These are phyloP conservation scores for Hartigia nigra DNA, from an alignment of 2,888 invertebrate species.

Conservation along the genomic window DNA sequence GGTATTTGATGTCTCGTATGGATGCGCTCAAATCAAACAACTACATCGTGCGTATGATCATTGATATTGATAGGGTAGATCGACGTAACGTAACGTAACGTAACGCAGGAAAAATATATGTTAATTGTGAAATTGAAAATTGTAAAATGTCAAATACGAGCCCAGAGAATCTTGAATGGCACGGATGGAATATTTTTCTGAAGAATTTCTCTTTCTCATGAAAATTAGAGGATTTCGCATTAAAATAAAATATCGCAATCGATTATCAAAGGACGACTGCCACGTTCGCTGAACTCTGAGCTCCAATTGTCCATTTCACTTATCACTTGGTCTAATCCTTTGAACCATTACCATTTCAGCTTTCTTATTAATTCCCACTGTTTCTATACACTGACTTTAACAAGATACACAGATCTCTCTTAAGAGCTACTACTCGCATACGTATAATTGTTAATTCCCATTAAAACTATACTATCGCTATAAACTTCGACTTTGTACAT, in stretches of 20 bases:
- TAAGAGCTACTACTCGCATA: neutral
- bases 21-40: neutral
- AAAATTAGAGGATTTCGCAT: neutral
- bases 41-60: neutral
- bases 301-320: neutral
- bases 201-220: neutral
- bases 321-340: neutral
- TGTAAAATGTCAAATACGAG: neutral
- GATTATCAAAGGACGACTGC: neutral
- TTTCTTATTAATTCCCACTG: neutral
- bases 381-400: neutral
- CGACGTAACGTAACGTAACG: neutral
- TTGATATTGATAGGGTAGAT: neutral
- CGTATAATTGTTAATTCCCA: neutral
- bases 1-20: neutral
- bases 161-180: neutral
- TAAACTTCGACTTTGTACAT: conserved; percentile 5
- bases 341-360: neutral
- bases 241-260: neutral
- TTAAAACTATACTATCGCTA: conserved; percentile 4
- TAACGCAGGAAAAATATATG: neutral
- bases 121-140: neutral
- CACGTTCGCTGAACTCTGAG: neutral
- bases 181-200: neutral
- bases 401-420: neutral